Evolutionary conservation across 2,113 vertebrate genomes (phyloP).

Genomic region (Rhea pennata): DNA sequence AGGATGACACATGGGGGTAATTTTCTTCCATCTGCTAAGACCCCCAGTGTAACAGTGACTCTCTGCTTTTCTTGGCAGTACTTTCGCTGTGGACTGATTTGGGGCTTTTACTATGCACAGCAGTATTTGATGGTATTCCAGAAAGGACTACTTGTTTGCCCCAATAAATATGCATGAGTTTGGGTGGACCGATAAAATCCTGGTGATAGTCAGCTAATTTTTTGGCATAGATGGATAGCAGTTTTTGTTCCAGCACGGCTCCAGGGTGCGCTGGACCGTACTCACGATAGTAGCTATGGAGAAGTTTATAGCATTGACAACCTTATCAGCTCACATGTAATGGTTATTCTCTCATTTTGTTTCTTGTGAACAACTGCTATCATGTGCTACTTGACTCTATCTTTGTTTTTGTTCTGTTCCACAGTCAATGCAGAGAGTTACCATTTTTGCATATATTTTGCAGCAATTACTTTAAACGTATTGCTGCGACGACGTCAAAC

Average conservation of each 20-base stretch:
- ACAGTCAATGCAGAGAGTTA: not conserved
- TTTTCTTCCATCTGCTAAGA: not conserved
- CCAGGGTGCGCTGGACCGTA: not conserved
- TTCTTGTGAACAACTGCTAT: not conserved
- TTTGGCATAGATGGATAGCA: not conserved
- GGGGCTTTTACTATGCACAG: not conserved
- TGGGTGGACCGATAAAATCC: not conserved
- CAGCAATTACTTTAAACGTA: not conserved
- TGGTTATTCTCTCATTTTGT: not conserved
- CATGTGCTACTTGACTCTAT: not conserved
- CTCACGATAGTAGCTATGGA: not conserved
- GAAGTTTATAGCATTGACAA: not conserved
- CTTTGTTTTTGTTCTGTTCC: not conserved
- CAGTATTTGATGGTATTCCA: not conserved
- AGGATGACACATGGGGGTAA: rapidly evolving
- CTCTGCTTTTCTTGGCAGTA: not conserved
- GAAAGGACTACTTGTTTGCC: not conserved
- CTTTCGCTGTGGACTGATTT: not conserved
- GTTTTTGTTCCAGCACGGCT: not conserved
- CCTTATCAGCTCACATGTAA: not conserved
- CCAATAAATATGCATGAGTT: not conserved
- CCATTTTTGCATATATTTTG: not conserved
- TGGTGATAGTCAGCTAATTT: not conserved
- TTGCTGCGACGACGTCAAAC: not conserved
- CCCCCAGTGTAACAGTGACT: not conserved